Conservation (phyloP, 1,140 invertebrate genomes). For the Drosophila mauritiana region DNA sequence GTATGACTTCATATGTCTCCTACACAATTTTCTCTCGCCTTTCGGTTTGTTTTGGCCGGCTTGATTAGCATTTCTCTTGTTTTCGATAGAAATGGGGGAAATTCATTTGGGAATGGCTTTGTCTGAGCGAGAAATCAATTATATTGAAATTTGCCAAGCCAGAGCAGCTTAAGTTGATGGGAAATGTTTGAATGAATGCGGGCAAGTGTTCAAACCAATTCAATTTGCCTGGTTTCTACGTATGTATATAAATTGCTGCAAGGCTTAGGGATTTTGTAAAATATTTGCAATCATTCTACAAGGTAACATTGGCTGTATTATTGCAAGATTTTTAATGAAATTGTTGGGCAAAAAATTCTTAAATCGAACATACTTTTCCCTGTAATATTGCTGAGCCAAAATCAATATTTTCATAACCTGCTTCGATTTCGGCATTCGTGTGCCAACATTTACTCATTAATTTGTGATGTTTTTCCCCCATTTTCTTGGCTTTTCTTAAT, state of each 20-base stretch:
- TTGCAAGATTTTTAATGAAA: too few species aligned
- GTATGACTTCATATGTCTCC: constrained; percentile 38
- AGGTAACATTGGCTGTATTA: too few species aligned
- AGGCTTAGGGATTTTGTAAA: constrained; percentile 7
- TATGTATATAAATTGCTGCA: neutral
- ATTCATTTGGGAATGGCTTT: constrained; percentile 36
- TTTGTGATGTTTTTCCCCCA: constrained; percentile 23
- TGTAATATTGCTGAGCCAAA: constrained; percentile 6
- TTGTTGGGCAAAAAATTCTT: too few species aligned
- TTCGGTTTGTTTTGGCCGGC: constrained; percentile 16
- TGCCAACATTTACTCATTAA: constrained; percentile 47
- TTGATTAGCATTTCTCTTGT: constrained; percentile 41
- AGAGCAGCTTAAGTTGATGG: constrained; percentile 21
- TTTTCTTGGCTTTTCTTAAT: constrained; percentile 35
- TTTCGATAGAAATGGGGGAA: constrained; percentile 5
- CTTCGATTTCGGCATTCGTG: neutral
- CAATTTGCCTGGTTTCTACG: constrained; percentile 10
- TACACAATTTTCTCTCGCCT: constrained; percentile 12
- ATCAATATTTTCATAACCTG: constrained; percentile 49
- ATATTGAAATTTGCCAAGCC: constrained; percentile 36
- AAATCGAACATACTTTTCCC: constrained; percentile 9
- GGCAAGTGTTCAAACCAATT: constrained; percentile 22
- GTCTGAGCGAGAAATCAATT: constrained; percentile 49
- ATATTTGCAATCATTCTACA: neutral
- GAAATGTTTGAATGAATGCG: constrained; percentile 19